Evolutionary conservation across 1,140 invertebrate genomes (phyloP).

Genomic region (Helicoverpa armigera): DNA sequence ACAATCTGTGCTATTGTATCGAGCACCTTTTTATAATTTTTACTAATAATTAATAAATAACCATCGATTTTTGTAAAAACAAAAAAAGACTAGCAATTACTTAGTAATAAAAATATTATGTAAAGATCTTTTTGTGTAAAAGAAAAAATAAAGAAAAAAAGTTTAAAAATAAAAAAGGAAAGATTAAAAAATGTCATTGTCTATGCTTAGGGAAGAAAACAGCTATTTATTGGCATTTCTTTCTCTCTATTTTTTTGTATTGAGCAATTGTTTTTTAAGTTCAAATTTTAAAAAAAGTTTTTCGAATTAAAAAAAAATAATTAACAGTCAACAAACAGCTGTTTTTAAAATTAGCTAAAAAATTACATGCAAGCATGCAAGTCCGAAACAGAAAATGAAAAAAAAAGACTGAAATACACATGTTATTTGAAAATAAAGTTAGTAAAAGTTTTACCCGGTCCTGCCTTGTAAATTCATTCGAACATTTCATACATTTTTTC

Average conservation of each 20-base stretch:
- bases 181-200: neutral
- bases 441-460: neutral
- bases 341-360: neutral
- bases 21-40: neutral
- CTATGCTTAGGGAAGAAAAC: neutral
- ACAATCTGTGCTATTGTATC: slow-evolving; percentile 2
- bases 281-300: too few species aligned
- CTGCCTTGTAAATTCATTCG: slow-evolving; percentile 9
- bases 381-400: neutral
- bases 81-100: slow-evolving; percentile 4
- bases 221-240: neutral
- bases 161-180: neutral
- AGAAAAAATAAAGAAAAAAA: neutral
- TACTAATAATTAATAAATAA: slow-evolving; percentile 9
- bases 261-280: neutral
- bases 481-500: slow-evolving; percentile 69
- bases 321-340: neutral
- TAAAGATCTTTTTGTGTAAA: neutral
- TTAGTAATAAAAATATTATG: neutral
- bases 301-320: too few species aligned
- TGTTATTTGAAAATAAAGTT: neutral
- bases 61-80: neutral
- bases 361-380: neutral
- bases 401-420: neutral
- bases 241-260: neutral